A percentile compares a stretch with the other conserved stretches of the same genome.
phyloP scores from a whole-genome alignment of 2,888 invertebrate genomes.

The Corythucha ciliata region DNA sequence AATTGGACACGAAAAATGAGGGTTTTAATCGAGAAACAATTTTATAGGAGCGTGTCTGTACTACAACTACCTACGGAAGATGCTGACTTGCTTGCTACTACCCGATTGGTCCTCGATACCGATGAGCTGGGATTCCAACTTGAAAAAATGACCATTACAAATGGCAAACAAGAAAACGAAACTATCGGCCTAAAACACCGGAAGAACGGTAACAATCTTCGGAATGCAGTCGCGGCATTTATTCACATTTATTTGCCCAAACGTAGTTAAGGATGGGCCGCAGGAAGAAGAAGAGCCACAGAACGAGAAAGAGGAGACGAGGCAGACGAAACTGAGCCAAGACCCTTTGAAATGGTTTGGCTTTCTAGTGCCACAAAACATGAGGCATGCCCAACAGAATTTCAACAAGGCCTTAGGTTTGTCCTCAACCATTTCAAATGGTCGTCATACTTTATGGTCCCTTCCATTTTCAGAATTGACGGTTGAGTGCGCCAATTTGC shows the following conservation, averaged over 20 bases:
- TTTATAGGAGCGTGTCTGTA: constrained; percentile 54
- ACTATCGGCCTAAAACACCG: constrained; percentile 1
- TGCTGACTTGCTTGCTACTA: constrained; percentile 45
- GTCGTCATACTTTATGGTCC: too few species aligned
- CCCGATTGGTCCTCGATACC: constrained; percentile 36
- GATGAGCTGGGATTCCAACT: constrained; percentile 23
- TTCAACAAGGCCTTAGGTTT: constrained; percentile 62
- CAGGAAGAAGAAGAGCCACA: constrained; percentile 14
- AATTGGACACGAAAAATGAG: too few species aligned
- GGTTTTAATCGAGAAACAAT: too few species aligned
- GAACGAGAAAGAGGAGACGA: constrained; percentile 16
- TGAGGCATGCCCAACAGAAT: constrained; percentile 62
- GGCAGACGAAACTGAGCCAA: constrained; percentile 15
- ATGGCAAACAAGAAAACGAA: too few species aligned
- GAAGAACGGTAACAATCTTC: too few species aligned
- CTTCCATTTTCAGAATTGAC: too few species aligned
- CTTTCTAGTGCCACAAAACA: constrained; percentile 67
- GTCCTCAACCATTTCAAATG: too few species aligned
- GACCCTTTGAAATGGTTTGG: constrained; percentile 84
- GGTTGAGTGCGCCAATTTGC: constrained; percentile 60
- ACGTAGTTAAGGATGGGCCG: neutral
- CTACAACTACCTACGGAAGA: constrained; percentile 61
- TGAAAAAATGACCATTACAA: constrained; percentile 18
- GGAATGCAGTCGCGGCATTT: too few species aligned
- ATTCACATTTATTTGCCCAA: too few species aligned